A percentile compares a stretch with the other conserved stretches of the same genome.
These are phyloP conservation scores for Pipa parva DNA, from an alignment of 2,113 vertebrate genomes.

Conservation along the genomic window DNA sequence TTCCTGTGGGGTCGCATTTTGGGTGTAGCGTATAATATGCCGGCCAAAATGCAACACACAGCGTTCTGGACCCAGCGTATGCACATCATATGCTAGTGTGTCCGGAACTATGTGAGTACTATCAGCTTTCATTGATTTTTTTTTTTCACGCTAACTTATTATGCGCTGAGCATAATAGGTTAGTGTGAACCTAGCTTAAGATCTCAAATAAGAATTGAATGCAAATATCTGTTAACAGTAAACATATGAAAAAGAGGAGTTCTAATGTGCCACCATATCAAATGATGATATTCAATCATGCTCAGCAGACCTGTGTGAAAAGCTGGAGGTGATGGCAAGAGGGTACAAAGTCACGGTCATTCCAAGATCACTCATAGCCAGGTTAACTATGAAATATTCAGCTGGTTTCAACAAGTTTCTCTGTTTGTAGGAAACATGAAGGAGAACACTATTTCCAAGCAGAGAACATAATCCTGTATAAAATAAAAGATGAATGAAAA, in stretches of 20 bases:
- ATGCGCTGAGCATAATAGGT: no score
- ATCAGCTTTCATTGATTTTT: no score
- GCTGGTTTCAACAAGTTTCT: slow-evolving; percentile 69
- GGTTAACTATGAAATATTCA: slow-evolving; percentile 73
- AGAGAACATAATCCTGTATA: slow-evolving; percentile 66
- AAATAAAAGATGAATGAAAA: slow-evolving; percentile 14
- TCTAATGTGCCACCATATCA: background rate
- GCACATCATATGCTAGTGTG: no score
- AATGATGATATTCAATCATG: background rate
- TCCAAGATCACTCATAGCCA: slow-evolving; percentile 70
- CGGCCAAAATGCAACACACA: no score
- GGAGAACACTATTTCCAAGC: slow-evolving; percentile 64
- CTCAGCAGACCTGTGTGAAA: slow-evolving; percentile 70
- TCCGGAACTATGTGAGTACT: no score
- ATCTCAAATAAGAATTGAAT: no score
- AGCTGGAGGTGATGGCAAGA: slow-evolving; percentile 68
- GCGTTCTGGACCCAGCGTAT: no score
- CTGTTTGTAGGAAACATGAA: slow-evolving; percentile 70
- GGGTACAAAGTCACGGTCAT: slow-evolving; percentile 73
- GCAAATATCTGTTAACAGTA: no score
- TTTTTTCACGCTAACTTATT: no score
- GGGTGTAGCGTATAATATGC: no score
- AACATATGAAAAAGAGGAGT: background rate
- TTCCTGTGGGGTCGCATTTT: no score
- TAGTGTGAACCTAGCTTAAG: no score